Percentiles rank a stretch among this genome's conserved stretches.
Evolutionary conservation across 53 echinoderm and acorn worm species (phyloP).

Genomic region (Paracentrotus lividus): DNA sequence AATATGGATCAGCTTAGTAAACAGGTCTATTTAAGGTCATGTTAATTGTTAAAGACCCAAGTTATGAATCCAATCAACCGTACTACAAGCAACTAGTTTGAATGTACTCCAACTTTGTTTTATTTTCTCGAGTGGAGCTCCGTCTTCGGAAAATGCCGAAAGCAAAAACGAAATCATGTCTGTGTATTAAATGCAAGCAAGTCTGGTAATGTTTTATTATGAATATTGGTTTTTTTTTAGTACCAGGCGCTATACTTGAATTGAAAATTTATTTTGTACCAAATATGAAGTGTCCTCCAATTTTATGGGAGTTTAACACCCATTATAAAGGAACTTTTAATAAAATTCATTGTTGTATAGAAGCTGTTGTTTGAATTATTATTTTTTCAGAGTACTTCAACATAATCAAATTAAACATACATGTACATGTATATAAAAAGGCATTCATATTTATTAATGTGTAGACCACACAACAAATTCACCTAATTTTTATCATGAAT

Average conservation of each 20-base stretch:
- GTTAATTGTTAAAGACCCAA: background rate
- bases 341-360: conserved; percentile 69
- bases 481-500: no score
- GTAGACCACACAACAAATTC: no score
- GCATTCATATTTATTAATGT: no score
- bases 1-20: no score
- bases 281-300: conserved; percentile 72
- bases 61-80: background rate
- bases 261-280: conserved; percentile 74
- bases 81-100: conserved; percentile 64
- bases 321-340: conserved; percentile 60
- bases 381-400: background rate
- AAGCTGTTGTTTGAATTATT: background rate
- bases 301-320: conserved; percentile 52
- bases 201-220: conserved; percentile 36
- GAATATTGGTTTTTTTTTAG: conserved; percentile 33
- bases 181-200: conserved; percentile 39
- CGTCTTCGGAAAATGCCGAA: background rate
- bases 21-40: background rate
- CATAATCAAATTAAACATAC: background rate
- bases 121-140: background rate
- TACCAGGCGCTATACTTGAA: conserved; percentile 45
- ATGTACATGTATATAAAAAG: background rate
- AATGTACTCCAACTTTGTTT: conserved; percentile 50
- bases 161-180: conserved; percentile 48